Percentiles rank a stretch among this genome's conserved stretches.
These are phyloP conservation scores for Gambelia wislizenii DNA, from an alignment of 2,797 vertebrate genomes.

Conservation along the genomic window DNA sequence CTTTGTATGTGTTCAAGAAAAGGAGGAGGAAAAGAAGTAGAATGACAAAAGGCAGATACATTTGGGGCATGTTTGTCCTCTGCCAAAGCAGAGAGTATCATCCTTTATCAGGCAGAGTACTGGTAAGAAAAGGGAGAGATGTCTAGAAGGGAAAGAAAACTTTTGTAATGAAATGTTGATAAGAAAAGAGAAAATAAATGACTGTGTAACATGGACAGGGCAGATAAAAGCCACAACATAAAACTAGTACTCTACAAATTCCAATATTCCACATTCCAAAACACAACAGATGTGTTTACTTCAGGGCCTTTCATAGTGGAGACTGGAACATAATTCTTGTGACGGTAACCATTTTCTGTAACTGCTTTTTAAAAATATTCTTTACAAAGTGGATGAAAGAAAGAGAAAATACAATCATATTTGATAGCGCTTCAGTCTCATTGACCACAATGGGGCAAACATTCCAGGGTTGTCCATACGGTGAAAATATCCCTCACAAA, in stretches of 20 bases:
- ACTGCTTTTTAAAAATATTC: not conserved
- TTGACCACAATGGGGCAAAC: not conserved
- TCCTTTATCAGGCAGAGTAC: not conserved
- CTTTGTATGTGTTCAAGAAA: not conserved
- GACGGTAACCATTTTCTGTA: not conserved
- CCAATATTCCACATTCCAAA: not conserved
- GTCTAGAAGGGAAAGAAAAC: not conserved
- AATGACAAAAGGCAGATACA: not conserved
- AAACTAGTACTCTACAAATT: not conserved
- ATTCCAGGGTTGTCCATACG: too few species aligned
- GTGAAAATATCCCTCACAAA: too few species aligned
- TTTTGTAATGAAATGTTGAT: not conserved
- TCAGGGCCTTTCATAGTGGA: not conserved
- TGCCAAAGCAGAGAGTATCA: not conserved
- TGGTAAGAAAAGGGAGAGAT: not conserved
- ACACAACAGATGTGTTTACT: not conserved
- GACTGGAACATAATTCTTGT: not conserved
- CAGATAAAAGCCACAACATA: not conserved
- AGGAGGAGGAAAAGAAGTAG: not conserved
- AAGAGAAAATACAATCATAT: not conserved
- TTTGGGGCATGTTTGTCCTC: not conserved
- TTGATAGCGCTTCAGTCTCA: not conserved
- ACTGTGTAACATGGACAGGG: not conserved
- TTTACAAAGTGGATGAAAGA: not conserved
- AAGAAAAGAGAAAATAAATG: not conserved